Evolutionary conservation across 2,888 invertebrate species (phyloP).

Genomic region (Tenthredo scrophulariae): DNA sequence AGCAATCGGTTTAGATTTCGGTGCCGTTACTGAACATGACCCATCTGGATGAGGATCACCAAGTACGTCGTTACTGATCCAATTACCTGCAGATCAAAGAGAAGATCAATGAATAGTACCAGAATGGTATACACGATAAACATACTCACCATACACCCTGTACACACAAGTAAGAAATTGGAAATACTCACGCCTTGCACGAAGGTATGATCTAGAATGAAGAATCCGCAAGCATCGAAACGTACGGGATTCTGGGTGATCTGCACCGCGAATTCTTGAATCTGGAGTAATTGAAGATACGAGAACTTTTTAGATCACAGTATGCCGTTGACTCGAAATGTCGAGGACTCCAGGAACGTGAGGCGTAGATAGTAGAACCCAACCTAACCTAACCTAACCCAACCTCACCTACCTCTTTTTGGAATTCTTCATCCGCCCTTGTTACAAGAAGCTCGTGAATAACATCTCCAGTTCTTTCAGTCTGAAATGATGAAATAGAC

Average conservation of each 20-base stretch:
- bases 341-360: neutral
- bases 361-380: too few species aligned
- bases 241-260: constrained; percentile 60
- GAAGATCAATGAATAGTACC: neutral
- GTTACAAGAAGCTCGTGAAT: neutral
- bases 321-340: too few species aligned
- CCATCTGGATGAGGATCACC: constrained; percentile 59
- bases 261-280: constrained; percentile 60
- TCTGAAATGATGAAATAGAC: constrained; percentile 13
- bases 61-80: constrained; percentile 58
- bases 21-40: neutral
- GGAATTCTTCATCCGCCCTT: neutral
- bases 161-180: too few species aligned
- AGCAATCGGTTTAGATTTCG: too few species aligned
- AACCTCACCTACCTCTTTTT: constrained; percentile 1
- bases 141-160: neutral
- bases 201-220: neutral
- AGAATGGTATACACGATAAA: neutral
- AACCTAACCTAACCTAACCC: too few species aligned
- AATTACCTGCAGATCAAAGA: constrained; percentile 11
- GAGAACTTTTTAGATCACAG: neutral
- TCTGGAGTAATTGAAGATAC: neutral
- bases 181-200: constrained; percentile 32
- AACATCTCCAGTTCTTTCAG: constrained; percentile 17
- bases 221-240: constrained; percentile 58